Percentiles rank a stretch among this genome's conserved stretches.
These are phyloP conservation scores for Itoplectis maculator DNA, from an alignment of 2,888 invertebrate species.

Conservation along the genomic window DNA sequence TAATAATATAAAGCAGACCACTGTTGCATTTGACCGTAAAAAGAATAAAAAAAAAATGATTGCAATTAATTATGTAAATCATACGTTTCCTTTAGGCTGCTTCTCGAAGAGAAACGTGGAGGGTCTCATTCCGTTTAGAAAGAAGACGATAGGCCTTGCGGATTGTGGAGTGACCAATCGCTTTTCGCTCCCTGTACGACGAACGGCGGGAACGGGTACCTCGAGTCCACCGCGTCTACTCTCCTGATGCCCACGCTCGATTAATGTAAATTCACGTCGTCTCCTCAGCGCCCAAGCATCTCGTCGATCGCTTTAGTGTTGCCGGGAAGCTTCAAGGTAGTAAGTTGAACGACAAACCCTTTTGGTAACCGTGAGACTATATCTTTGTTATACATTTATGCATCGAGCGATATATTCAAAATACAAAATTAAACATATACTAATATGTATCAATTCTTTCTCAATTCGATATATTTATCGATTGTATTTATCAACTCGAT, in stretches of 20 bases:
- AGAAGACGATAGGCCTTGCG: background rate
- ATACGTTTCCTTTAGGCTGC: no score
- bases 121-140: background rate
- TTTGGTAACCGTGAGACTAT: no score
- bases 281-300: conserved; percentile 36
- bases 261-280: conserved; percentile 72
- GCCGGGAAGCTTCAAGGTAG: background rate
- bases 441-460: no score
- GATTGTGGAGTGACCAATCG: background rate
- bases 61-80: no score
- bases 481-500: no score
- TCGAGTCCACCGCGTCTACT: conserved; percentile 57
- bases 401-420: no score
- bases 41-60: no score
- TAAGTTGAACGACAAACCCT: background rate
- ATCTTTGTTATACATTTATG: no score
- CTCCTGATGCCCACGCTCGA: conserved; percentile 68
- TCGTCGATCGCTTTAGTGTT: conserved; percentile 8
- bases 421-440: no score
- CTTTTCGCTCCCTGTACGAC: conserved; percentile 13
- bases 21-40: no score
- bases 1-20: no score
- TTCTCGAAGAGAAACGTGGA: background rate
- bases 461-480: no score
- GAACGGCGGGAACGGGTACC: conserved; percentile 13